Evolutionary conservation across 2,113 vertebrate species (phyloP).

Genomic region (Rhineura floridana): DNA sequence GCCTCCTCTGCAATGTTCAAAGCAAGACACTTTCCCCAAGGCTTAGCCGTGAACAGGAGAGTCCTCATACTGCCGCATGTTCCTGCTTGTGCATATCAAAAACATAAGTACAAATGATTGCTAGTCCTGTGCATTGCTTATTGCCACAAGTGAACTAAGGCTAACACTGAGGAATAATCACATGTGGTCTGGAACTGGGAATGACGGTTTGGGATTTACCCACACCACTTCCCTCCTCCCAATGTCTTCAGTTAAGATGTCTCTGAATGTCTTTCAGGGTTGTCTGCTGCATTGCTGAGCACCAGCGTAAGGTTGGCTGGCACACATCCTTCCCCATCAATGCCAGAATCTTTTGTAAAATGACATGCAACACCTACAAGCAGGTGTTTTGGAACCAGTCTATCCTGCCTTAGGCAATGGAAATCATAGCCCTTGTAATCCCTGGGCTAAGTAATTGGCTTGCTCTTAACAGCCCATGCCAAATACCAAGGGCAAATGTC

Average conservation of each 20-base stretch:
- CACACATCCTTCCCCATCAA: not conserved
- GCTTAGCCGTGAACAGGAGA: not conserved
- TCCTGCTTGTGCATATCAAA: not conserved
- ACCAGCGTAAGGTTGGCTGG: rapidly evolving
- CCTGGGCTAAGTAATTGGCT: not conserved
- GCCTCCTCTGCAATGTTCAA: no score
- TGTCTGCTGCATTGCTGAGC: rapidly evolving
- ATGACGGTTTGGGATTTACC: not conserved
- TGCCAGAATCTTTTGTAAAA: rapidly evolving
- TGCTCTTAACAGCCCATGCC: not conserved
- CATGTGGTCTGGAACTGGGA: not conserved
- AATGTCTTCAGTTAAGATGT: rapidly evolving
- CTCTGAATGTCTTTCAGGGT: not conserved
- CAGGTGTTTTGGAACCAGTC: not conserved
- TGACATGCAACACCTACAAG: rapidly evolving
- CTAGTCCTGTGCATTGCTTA: no score
- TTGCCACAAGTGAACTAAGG: no score
- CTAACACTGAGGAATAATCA: no score
- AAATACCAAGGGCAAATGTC: not conserved
- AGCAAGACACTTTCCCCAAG: not conserved
- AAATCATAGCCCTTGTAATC: not conserved
- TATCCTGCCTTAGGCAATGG: not conserved
- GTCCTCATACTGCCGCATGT: no score
- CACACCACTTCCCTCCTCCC: not conserved
- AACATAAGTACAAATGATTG: not conserved